Evolutionary conservation across 2,797 vertebrate genomes (phyloP).

Genomic region (Enteromius treurensis): DNA sequence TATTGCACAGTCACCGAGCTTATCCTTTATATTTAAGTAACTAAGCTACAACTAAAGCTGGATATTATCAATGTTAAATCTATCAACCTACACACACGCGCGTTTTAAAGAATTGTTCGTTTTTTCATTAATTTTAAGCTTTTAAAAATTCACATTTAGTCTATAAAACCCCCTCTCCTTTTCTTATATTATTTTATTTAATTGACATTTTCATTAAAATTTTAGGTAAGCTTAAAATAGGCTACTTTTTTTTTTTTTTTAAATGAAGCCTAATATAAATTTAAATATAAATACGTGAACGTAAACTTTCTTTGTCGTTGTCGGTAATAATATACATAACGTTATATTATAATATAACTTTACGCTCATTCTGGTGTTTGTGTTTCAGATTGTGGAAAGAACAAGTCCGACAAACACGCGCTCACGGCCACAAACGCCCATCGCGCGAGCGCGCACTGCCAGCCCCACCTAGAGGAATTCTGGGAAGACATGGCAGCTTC

Average conservation of each 20-base stretch:
- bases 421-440: background rate
- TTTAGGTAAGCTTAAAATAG: background rate
- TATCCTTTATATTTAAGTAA: background rate
- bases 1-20: background rate
- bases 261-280: no score
- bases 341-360: background rate
- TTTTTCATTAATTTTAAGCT: background rate
- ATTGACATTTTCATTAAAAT: background rate
- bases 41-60: background rate
- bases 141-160: background rate
- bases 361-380: background rate
- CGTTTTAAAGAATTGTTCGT: background rate
- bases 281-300: background rate
- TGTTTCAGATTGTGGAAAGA: background rate
- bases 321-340: background rate
- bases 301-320: background rate
- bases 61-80: background rate
- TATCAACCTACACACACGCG: background rate
- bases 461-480: slow-evolving; percentile 48
- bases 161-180: background rate
- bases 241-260: no score
- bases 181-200: background rate
- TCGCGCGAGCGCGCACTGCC: background rate
- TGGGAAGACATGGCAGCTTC: slow-evolving; percentile 83
- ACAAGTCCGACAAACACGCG: background rate